Evolutionary conservation across 2,113 vertebrate species (phyloP), one percentile per base, ranked within the genome.

Genomic region (Lota lota): DNA sequence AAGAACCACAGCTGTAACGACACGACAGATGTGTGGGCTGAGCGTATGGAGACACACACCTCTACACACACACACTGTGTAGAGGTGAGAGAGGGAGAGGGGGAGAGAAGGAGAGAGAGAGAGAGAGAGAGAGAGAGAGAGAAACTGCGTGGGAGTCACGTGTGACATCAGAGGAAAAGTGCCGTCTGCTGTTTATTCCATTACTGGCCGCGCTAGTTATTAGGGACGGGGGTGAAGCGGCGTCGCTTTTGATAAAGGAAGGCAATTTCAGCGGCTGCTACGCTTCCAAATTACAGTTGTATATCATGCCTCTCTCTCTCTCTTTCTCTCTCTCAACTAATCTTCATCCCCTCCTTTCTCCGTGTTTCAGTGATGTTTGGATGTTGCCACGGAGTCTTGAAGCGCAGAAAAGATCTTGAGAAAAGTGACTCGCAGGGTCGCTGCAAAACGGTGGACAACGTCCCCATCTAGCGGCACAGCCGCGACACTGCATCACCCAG

Each of bases 211-310:
- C 78, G 81, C 77, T 81, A 82, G 74, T 88, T 86, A 91, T 89
- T 90, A 85, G 67, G 70, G 72, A 68, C 58, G 64, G 61, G 76
- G 64, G 72, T 24, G 60, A 67, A 64, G 72, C 47, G 21, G 72
- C 51, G 57, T 76, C 77, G 83, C 80, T 78, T 87, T 85, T 92
- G 91, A 92, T 92, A 86, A 90, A 92, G 87, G 80, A 90, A 90
- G 68, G 88, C 86, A 90, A 89, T 90, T 90, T 89, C 79, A 86
- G 76, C 68, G 76, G 80, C 74, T 72, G 87, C 85, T 87, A 80
- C 79, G 77, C 47, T 54, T 61, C 78, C 80, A 92, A 90, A 90
- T 90, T 87, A 88, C 81, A 87, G 84, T 79, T 85, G 85, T 89
- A 90, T 79, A 90, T 92, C 90, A 88, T 77, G 82, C 71, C 74